Evolutionary conservation across 92 coral and sea anemone species (phyloP).

Genomic region (Epizoanthus fatuus): DNA sequence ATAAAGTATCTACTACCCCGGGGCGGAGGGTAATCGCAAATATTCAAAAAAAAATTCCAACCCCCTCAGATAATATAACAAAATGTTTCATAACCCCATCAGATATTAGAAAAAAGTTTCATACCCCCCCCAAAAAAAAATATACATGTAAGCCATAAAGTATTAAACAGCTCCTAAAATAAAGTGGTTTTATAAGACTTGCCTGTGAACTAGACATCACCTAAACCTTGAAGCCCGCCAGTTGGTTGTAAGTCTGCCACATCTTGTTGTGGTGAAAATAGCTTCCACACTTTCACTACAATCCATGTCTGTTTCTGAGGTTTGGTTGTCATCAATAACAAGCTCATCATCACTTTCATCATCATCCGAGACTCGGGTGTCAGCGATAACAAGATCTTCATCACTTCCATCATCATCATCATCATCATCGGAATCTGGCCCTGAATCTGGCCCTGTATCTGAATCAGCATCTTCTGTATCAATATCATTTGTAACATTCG

Average conservation of each 20-base stretch:
- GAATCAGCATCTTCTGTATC: background rate
- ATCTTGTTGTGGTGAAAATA: conserved; percentile 39
- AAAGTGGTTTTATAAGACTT: background rate
- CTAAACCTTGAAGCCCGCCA: conserved; percentile 30
- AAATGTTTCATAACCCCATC: conserved; percentile 20
- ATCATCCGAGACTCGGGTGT: conserved; percentile 19
- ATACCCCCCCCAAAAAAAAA: background rate
- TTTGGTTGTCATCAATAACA: background rate
- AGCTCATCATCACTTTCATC: conserved; percentile 1
- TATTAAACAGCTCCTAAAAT: background rate
- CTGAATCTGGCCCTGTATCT: background rate
- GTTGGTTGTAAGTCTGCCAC: conserved; percentile 39
- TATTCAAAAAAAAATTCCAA: background rate
- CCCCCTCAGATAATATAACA: background rate
- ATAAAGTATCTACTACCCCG: conserved; percentile 10
- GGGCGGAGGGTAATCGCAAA: conserved; percentile 14
- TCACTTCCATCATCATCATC: conserved; percentile 18
- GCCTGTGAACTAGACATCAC: conserved; percentile 1
- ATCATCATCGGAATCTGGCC: background rate
- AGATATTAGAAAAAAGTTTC: conserved; percentile 6
- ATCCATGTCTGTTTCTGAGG: conserved; percentile 8
- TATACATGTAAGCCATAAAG: background rate
- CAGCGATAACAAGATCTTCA: conserved; percentile 24
- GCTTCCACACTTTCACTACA: conserved; percentile 16
- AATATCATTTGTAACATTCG: background rate